Evolutionary conservation across 1,140 invertebrate species (phyloP).

Genomic region (Branchinecta lindahli): DNA sequence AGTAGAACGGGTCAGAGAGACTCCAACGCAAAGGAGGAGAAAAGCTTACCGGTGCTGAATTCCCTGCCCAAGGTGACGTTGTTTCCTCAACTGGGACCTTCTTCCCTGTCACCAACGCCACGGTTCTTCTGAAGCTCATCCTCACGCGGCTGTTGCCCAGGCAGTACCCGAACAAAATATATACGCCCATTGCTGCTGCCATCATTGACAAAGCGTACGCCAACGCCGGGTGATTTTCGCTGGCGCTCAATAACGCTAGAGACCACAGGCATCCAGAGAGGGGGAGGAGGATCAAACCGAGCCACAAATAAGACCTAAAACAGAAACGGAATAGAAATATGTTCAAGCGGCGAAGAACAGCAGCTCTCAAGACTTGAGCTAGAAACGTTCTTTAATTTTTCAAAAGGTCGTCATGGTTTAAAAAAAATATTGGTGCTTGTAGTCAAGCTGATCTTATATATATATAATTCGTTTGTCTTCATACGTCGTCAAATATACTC

Average conservation of each 20-base stretch:
- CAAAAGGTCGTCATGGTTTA: too few species aligned
- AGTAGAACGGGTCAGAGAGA: not conserved
- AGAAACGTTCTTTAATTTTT: too few species aligned
- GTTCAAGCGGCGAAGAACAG: slow-evolving; percentile 10
- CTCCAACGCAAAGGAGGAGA: not conserved
- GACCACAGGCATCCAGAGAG: slow-evolving; percentile 63
- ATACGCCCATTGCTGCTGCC: slow-evolving; percentile 52
- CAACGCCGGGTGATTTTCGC: slow-evolving; percentile 51
- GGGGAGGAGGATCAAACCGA: slow-evolving; percentile 59
- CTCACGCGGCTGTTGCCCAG: slow-evolving; percentile 60
- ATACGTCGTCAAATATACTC: too few species aligned
- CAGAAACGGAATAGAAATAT: slow-evolving; percentile 20
- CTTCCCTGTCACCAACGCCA: slow-evolving; percentile 45
- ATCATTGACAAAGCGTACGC: slow-evolving; percentile 54
- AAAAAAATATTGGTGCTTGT: too few species aligned
- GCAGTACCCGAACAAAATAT: slow-evolving; percentile 65
- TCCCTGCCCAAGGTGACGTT: slow-evolving; percentile 17
- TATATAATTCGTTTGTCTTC: too few species aligned
- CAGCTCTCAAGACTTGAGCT: not conserved
- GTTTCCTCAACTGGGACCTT: slow-evolving; percentile 50
- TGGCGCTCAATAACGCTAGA: slow-evolving; percentile 57
- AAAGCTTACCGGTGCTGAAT: not conserved
- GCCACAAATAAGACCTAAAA: slow-evolving; percentile 60
- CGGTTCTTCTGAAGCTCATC: slow-evolving; percentile 32
- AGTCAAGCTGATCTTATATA: too few species aligned